Conservation (phyloP, 1,140 invertebrate species). For the Procambarus virginalis region DNA sequence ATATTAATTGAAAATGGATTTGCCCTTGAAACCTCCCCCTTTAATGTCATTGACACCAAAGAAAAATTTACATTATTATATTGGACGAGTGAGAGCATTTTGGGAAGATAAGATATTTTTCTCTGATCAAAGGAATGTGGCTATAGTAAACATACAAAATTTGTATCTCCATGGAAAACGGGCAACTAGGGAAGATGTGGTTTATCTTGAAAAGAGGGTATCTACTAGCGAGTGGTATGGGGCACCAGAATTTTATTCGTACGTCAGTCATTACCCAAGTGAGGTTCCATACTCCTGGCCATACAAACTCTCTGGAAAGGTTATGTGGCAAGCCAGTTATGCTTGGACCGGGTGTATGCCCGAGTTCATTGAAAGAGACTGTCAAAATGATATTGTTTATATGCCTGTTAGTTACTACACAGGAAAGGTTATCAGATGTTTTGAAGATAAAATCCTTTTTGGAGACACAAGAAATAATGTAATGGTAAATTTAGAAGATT, state of each 20-base stretch:
- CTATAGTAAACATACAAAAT: slow-evolving; percentile 23
- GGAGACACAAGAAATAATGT: slow-evolving; percentile 45
- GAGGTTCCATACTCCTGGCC: slow-evolving; percentile 17
- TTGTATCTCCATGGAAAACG: slow-evolving; percentile 23
- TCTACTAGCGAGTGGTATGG: background rate
- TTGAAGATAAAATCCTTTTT: slow-evolving; percentile 43
- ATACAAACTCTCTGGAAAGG: slow-evolving; percentile 31
- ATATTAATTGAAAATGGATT: background rate
- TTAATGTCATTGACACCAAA: background rate
- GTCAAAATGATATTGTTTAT: slow-evolving; percentile 19
- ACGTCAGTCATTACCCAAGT: slow-evolving; percentile 4
- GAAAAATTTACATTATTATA: slow-evolving; percentile 28
- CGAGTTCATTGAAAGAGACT: background rate
- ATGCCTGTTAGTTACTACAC: slow-evolving; percentile 53
- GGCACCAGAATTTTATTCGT: slow-evolving; percentile 22
- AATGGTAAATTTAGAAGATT: slow-evolving; percentile 30
- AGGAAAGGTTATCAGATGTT: slow-evolving; percentile 10
- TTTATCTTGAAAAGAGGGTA: slow-evolving; percentile 7
- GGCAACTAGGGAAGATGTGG: slow-evolving; percentile 7
- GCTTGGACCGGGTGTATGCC: slow-evolving; percentile 38
- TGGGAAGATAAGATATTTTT: slow-evolving; percentile 34
- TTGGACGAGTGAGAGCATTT: slow-evolving; percentile 34
- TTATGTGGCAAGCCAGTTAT: slow-evolving; percentile 28
- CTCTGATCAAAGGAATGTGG: slow-evolving; percentile 49
- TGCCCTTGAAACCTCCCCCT: background rate